Conservation (phyloP, 1,140 invertebrate genomes). For the Cotesia typhae region DNA sequence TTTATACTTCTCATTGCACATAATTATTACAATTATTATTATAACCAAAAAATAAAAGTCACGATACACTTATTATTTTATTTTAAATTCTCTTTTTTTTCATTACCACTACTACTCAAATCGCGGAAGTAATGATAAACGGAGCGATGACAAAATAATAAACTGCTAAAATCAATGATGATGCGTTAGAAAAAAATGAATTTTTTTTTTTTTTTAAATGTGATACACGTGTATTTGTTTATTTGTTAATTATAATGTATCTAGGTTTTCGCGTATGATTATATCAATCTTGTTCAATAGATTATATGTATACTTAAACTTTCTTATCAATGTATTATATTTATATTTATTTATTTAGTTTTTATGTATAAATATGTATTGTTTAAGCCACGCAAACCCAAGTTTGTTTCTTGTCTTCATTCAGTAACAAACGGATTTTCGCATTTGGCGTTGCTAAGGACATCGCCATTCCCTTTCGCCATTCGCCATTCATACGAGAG, state of each 20-base stretch:
- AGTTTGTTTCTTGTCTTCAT: conserved; percentile 56
- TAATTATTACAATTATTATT: neutral
- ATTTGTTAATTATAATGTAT: conserved; percentile 57
- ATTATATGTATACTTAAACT: conserved; percentile 65
- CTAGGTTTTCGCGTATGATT: conserved; percentile 62
- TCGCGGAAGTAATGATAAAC: conserved; percentile 41
- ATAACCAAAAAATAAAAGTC: conserved; percentile 1
- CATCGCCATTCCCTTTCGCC: conserved; percentile 2
- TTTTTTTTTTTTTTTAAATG: conserved; percentile 38
- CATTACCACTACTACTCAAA: conserved; percentile 27
- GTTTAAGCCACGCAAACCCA: conserved; percentile 59
- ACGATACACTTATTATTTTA: neutral
- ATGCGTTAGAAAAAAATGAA: conserved; percentile 56
- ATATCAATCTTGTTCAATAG: conserved; percentile 62
- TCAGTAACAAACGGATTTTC: conserved; percentile 58
- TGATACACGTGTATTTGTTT: conserved; percentile 59
- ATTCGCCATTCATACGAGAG: neutral
- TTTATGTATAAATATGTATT: conserved; percentile 67
- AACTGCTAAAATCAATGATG: conserved; percentile 65
- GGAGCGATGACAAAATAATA: conserved; percentile 42
- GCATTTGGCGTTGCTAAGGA: conserved; percentile 38
- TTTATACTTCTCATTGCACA: neutral
- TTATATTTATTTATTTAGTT: conserved; percentile 35
- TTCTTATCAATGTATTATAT: conserved; percentile 58
- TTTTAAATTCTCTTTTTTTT: neutral